These are phyloP conservation scores for Caenorhabditis tropicalis DNA, from an alignment of 1,140 invertebrate genomes.

Conservation along the genomic window DNA sequence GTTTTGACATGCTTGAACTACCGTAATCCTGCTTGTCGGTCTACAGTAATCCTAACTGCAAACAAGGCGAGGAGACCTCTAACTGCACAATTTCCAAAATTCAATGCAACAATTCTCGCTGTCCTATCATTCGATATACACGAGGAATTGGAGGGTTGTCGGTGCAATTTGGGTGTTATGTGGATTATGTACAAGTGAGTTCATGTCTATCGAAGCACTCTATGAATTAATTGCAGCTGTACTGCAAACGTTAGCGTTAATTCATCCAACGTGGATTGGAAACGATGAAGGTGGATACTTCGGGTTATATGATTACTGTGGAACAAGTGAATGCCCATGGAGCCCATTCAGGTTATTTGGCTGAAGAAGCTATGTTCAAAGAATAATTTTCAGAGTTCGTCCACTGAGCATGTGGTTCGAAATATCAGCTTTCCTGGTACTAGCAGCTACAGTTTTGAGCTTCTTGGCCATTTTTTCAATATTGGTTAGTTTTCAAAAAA, in stretches of 20 bases:
- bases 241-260: slow-evolving; percentile 52
- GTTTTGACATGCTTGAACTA: slow-evolving; percentile 26
- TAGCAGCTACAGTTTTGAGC: slow-evolving; percentile 51
- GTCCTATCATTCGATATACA: slow-evolving; percentile 53
- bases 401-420: slow-evolving; percentile 45
- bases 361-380: neutral
- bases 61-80: neutral
- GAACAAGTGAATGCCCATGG: slow-evolving; percentile 49
- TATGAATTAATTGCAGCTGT: slow-evolving; percentile 35
- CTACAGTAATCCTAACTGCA: neutral
- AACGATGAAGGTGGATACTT: slow-evolving; percentile 55
- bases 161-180: slow-evolving; percentile 57
- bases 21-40: neutral
- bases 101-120: slow-evolving; percentile 54
- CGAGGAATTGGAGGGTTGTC: slow-evolving; percentile 51
- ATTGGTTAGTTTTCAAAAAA: slow-evolving; percentile 37
- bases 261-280: slow-evolving; percentile 58
- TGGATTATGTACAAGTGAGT: slow-evolving; percentile 53
- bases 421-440: slow-evolving; percentile 52
- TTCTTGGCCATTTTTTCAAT: slow-evolving; percentile 53
- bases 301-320: slow-evolving; percentile 57
- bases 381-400: slow-evolving; percentile 46
- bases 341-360: slow-evolving; percentile 5
- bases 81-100: too few relatives aligned
- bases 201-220: too few relatives aligned